These are phyloP conservation scores for Notocelia uddmanniana DNA, from an alignment of 2,888 invertebrate genomes.

Conservation along the genomic window DNA sequence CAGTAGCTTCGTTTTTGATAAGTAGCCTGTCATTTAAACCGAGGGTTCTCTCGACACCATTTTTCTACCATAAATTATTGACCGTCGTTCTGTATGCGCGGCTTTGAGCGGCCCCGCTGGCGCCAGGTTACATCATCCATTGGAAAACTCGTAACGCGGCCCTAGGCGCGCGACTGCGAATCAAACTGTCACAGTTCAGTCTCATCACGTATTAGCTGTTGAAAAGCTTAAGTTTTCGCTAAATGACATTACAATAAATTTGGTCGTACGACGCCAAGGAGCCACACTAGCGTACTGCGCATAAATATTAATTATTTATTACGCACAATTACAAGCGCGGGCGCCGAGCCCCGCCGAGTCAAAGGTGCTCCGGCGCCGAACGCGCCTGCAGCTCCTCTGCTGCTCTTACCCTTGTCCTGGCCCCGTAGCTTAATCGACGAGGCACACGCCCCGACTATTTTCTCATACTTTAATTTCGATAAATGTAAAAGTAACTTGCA, in stretches of 20 bases:
- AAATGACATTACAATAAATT: constrained; percentile 77
- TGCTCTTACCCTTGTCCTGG: constrained; percentile 53
- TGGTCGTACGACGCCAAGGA: constrained; percentile 61
- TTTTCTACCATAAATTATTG: constrained; percentile 56
- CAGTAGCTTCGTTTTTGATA: constrained; percentile 27
- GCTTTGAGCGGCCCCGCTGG: constrained; percentile 55
- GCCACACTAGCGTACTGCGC: constrained; percentile 61
- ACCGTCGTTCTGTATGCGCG: constrained; percentile 53
- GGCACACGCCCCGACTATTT: not conserved
- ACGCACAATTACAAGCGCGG: constrained; percentile 58
- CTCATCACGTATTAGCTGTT: constrained; percentile 70
- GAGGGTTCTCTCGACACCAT: constrained; percentile 51
- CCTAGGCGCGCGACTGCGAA: constrained; percentile 69
- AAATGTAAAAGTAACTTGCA: not conserved
- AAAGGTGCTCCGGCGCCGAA: constrained; percentile 70
- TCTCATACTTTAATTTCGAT: not conserved
- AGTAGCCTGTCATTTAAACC: constrained; percentile 36
- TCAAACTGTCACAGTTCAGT: constrained; percentile 61
- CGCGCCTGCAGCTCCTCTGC: constrained; percentile 52
- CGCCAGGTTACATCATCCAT: constrained; percentile 81
- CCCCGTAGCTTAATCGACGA: constrained; percentile 40
- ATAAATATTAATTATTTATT: constrained; percentile 70
- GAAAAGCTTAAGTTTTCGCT: constrained; percentile 77
- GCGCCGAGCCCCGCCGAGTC: constrained; percentile 66
- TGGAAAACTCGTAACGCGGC: constrained; percentile 75